Conservation (phyloP, 2,888 invertebrate species). For the Automeris io region DNA sequence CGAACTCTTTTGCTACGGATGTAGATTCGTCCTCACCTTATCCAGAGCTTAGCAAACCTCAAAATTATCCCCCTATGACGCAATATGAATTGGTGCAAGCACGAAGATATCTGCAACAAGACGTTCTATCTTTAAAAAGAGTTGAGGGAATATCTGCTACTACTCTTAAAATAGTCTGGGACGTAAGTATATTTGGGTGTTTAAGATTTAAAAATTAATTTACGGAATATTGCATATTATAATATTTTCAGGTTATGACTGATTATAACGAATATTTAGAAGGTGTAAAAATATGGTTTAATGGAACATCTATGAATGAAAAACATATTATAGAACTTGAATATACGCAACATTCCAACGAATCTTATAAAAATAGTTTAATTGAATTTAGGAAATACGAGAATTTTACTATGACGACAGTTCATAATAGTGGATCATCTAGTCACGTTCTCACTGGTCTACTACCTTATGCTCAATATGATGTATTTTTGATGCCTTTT, state of each 20-base stretch:
- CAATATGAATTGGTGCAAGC: slow-evolving; percentile 88
- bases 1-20: slow-evolving; percentile 58
- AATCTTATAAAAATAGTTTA: slow-evolving; percentile 43
- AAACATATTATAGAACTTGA: slow-evolving; percentile 44
- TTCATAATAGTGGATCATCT: slow-evolving; percentile 82
- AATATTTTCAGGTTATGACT: slow-evolving; percentile 49
- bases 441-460: slow-evolving; percentile 87
- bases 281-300: slow-evolving; percentile 81
- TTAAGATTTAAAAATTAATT: not conserved
- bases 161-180: slow-evolving; percentile 88
- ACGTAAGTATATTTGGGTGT: slow-evolving; percentile 67
- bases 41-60: slow-evolving; percentile 61
- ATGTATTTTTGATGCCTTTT: slow-evolving; percentile 94
- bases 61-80: slow-evolving; percentile 81
- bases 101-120: slow-evolving; percentile 84
- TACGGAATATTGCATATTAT: not conserved
- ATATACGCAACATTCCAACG: slow-evolving; percentile 41
- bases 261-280: slow-evolving; percentile 78
- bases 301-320: slow-evolving; percentile 59
- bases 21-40: slow-evolving; percentile 55
- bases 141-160: slow-evolving; percentile 84
- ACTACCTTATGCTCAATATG: slow-evolving; percentile 91
- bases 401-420: slow-evolving; percentile 83
- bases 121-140: slow-evolving; percentile 84
- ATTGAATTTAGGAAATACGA: slow-evolving; percentile 57